Percentiles rank a stretch among this genome's conserved stretches.
These are phyloP conservation scores for Rhinopomastus cyanomelas DNA, from an alignment of 2,113 vertebrate genomes.

Conservation along the genomic window DNA sequence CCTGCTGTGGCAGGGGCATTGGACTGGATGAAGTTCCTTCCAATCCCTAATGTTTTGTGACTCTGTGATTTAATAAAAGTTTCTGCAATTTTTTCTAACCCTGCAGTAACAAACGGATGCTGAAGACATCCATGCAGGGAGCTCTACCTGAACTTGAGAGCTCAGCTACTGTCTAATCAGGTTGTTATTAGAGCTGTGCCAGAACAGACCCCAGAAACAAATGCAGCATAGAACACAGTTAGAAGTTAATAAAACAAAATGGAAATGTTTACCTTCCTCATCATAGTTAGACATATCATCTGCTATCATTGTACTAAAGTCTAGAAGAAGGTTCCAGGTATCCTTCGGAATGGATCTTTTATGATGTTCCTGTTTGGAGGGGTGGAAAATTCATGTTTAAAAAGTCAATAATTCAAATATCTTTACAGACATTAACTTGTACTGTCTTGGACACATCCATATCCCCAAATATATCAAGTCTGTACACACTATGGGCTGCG, in stretches of 20 bases:
- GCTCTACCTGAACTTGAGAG: not conserved
- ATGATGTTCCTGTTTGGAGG: slow-evolving; percentile 81
- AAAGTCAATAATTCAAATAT: not conserved
- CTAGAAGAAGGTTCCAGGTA: slow-evolving; percentile 88
- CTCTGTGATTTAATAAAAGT: too few relatives aligned
- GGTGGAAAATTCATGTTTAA: slow-evolving; percentile 5
- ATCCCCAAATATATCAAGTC: not conserved
- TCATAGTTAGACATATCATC: slow-evolving; percentile 91
- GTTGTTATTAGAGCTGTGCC: not conserved
- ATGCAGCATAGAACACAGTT: not conserved
- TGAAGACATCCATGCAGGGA: not conserved
- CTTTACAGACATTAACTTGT: not conserved
- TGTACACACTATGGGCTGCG: not conserved
- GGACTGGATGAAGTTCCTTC: too few relatives aligned
- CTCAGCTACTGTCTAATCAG: not conserved
- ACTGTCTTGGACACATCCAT: not conserved
- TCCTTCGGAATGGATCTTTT: slow-evolving; percentile 90
- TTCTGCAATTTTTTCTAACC: not conserved
- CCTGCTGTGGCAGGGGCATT: too few relatives aligned
- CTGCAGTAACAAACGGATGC: not conserved
- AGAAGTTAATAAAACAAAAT: not conserved
- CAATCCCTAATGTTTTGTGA: too few relatives aligned
- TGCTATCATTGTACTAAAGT: slow-evolving; percentile 89
- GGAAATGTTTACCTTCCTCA: slow-evolving; percentile 81
- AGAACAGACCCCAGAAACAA: not conserved